phyloP scores from a whole-genome alignment of 1,140 invertebrate species.

The Coelopa frigida region DNA sequence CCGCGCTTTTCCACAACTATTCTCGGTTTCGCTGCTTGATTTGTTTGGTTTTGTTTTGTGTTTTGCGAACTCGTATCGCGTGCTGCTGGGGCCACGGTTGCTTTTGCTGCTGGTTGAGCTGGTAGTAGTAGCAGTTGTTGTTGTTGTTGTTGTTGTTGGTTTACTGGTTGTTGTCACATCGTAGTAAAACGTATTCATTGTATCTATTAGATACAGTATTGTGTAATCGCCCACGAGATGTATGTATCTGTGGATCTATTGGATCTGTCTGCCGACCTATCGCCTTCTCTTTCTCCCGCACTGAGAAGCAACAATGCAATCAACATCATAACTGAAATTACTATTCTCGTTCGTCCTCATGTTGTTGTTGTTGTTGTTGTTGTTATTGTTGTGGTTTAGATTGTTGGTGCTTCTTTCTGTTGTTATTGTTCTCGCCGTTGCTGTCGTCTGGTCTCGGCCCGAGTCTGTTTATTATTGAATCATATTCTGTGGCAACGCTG shows the following conservation, averaged over 20 bases:
- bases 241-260: constrained; percentile 2
- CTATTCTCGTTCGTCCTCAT: constrained; percentile 2
- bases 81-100: background rate
- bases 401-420: background rate
- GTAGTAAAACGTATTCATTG: background rate
- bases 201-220: constrained; percentile 18
- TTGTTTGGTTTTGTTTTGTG: constrained; percentile 3
- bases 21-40: background rate
- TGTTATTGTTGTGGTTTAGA: constrained; percentile 1
- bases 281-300: background rate
- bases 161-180: background rate
- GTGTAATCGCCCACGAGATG: constrained; percentile 42
- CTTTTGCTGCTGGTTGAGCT: background rate
- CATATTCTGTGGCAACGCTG: too few relatives aligned
- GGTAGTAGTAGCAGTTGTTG: background rate
- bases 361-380: background rate
- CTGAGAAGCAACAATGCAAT: background rate
- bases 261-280: background rate
- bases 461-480: too few relatives aligned
- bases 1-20: too few relatives aligned
- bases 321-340: constrained; percentile 10
- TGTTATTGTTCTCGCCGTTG: constrained; percentile 5
- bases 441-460: too few relatives aligned
- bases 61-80: background rate
- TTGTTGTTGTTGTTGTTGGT: background rate